Conservation (phyloP, 2,888 invertebrate species). For the Nephrotoma flavescens region DNA sequence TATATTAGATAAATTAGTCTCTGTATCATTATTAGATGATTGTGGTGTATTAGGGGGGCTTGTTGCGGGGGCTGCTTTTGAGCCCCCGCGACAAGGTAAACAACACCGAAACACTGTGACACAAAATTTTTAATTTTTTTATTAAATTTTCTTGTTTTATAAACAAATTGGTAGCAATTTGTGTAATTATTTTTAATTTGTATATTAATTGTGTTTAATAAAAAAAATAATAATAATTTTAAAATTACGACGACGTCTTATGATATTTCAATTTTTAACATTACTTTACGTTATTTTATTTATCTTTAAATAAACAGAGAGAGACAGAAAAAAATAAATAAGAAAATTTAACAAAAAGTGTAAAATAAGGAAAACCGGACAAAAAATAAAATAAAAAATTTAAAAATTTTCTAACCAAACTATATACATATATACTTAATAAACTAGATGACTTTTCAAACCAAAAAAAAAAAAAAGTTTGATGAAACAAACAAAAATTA, state of each 20-base stretch:
- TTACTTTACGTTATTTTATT: conserved; percentile 1
- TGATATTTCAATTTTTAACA: not conserved
- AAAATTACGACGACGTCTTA: not conserved
- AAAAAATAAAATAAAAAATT: conserved; percentile 1
- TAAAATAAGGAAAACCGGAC: not conserved
- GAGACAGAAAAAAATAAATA: conserved; percentile 3
- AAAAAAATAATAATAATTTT: conserved; percentile 1
- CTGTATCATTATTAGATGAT: conserved; percentile 17
- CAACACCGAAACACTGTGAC: conserved; percentile 69
- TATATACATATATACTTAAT: not conserved
- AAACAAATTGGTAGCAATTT: not conserved
- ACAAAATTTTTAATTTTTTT: conserved; percentile 21
- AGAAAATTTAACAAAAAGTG: not conserved
- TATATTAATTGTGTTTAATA: conserved; percentile 4
- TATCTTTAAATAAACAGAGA: not conserved
- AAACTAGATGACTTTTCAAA: not conserved
- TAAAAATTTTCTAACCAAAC: not conserved
- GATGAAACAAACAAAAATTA: not conserved
- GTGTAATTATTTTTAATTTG: not conserved
- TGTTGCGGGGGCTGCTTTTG: conserved; percentile 40
- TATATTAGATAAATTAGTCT: conserved; percentile 7
- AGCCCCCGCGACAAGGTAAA: conserved; percentile 70
- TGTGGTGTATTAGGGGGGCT: conserved; percentile 34
- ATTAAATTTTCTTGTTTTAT: not conserved
- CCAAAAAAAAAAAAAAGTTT: not conserved